Evolutionary conservation across 2,888 invertebrate genomes (phyloP), one percentile per base, ranked within the genome.

Genomic region (Thymelicus lineola): DNA sequence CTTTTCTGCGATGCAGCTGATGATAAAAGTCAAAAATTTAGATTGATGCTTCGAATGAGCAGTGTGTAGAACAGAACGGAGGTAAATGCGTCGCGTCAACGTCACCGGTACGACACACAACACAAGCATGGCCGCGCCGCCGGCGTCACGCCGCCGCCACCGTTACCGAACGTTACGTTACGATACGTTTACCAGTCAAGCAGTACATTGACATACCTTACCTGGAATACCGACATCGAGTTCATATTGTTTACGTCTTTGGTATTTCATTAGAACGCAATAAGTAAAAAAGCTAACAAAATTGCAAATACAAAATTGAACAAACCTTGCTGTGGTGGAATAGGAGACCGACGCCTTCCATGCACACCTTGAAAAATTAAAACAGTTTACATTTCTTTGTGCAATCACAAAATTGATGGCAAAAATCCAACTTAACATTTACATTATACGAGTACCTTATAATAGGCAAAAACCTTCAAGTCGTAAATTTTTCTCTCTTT

Each of bases 281-380:
- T 86, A 88, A 82, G 78, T 76, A 81, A 75, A 85, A 53, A 94
- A 93, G 91, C 91, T 81, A 86, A 93, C 88, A 86, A 89, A 89
- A 86, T 70, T 79, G 80, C 75, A 76, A 80, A 82, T 74, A 80
- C 62, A 71, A 66, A 77, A 73, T 76, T 75, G 72, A 74, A 85
- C 88, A 90, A 96, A 99, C 99, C 98, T 99, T 99, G 96, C 99
- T 99, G 93, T 99, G 98, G 82, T 98, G 99, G 95, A 99, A 99
- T 83, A 99, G 97, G 79, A 99, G 96, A 80, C 99, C 99, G 83
- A 99, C 99, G 85, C 99, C 99, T 94, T 99, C 99, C 96, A 99
- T 98, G 96, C 99, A 99, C 88, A 99, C 99, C 93, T 93, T 86
- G 28, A 82, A 83, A 76, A 46, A 36, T 62, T 6, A 50, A 53